phyloP scores from a whole-genome alignment of 2,888 invertebrate genomes.

The Schrankia costaestrigalis region DNA sequence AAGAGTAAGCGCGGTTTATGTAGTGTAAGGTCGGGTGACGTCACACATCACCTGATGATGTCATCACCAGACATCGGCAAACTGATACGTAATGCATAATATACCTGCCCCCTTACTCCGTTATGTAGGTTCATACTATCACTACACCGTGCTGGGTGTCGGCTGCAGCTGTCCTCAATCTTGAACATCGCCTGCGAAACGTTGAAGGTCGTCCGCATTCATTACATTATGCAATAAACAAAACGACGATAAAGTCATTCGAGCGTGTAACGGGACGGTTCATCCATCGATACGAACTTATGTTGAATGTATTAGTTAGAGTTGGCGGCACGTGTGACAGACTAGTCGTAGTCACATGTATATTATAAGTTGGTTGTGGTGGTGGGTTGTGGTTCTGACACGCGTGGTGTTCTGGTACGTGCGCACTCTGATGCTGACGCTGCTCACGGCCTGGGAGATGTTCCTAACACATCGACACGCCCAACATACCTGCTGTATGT shows the following conservation, averaged over 20 bases:
- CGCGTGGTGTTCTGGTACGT: conserved; percentile 1
- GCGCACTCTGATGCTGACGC: conserved; percentile 43
- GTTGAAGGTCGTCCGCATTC: conserved; percentile 17
- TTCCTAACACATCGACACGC: conserved; percentile 23
- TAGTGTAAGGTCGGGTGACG: too few species aligned
- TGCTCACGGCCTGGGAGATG: conserved; percentile 53
- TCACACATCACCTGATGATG: too few species aligned
- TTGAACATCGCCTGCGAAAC: conserved; percentile 3
- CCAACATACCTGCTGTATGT: neutral
- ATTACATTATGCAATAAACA: conserved; percentile 25
- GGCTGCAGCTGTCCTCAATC: too few species aligned
- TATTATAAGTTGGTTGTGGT: neutral
- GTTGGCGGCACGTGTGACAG: conserved; percentile 13
- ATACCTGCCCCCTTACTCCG: too few species aligned
- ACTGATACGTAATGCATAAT: too few species aligned
- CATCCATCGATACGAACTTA: conserved; percentile 9
- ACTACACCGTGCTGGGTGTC: too few species aligned
- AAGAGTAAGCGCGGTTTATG: too few species aligned
- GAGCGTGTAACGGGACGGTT: conserved; percentile 30
- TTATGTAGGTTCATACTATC: too few species aligned
- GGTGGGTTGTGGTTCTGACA: neutral
- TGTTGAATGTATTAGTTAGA: conserved; percentile 13
- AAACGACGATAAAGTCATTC: conserved; percentile 32
- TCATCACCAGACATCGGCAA: too few species aligned
- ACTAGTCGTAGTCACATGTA: conserved; percentile 7